Percentiles rank a stretch among this genome's conserved stretches.
Conservation (phyloP, 2,888 invertebrate genomes). For the Malthinus seriepunctatus region DNA sequence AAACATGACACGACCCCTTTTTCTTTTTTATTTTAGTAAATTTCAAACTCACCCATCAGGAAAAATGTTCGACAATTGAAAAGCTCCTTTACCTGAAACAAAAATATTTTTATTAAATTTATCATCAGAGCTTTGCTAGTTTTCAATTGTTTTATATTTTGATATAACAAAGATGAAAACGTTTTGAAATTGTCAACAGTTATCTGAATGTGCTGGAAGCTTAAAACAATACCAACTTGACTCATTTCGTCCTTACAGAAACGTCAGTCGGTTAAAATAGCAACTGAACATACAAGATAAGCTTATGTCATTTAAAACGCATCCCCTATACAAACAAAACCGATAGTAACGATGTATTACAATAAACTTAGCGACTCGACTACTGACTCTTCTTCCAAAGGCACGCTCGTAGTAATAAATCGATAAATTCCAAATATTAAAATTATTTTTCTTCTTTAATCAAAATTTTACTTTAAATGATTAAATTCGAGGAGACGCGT, state of each 20-base stretch:
- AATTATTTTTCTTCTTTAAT: too few relatives aligned
- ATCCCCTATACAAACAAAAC: constrained; percentile 25
- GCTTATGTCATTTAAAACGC: constrained; percentile 31
- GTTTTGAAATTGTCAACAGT: constrained; percentile 1
- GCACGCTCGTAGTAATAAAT: too few relatives aligned
- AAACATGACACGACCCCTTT: too few relatives aligned
- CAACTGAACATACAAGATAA: constrained; percentile 33
- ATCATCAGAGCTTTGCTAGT: not conserved
- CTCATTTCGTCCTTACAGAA: constrained; percentile 10
- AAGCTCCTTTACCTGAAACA: not conserved
- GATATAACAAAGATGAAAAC: too few relatives aligned
- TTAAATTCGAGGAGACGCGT: constrained; percentile 30
- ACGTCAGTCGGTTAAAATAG: constrained; percentile 29
- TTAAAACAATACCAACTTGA: constrained; percentile 7
- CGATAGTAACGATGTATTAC: constrained; percentile 20
- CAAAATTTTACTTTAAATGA: constrained; percentile 23
- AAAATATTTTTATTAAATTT: not conserved
- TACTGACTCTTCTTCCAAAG: constrained; percentile 10
- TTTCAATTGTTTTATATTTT: not conserved
- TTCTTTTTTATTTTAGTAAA: too few relatives aligned
- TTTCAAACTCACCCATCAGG: too few relatives aligned
- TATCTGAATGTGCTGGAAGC: constrained; percentile 12
- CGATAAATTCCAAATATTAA: constrained; percentile 4
- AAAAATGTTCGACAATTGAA: not conserved
- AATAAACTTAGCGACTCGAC: constrained; percentile 9